phyloP scores from a whole-genome alignment of 2,797 vertebrate genomes.

The Pipistrellus nathusii region DNA sequence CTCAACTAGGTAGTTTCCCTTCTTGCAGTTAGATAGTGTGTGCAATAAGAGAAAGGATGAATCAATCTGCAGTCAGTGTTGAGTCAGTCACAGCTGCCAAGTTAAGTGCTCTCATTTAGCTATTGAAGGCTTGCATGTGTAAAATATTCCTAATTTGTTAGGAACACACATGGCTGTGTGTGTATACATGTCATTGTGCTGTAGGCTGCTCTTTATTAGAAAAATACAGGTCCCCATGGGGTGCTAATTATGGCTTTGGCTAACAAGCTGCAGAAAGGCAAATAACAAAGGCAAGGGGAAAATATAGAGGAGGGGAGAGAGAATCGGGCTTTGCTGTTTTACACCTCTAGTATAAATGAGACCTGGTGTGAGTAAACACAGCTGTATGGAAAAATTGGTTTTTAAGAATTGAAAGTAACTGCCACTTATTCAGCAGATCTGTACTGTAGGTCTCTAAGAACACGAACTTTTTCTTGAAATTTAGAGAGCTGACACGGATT shows the following conservation, averaged over 20 bases:
- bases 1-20: conserved; percentile 55
- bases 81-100: conserved; percentile 75
- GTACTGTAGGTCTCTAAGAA: conserved; percentile 50
- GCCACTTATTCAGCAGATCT: conserved; percentile 60
- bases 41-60: background rate
- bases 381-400: conserved; percentile 81
- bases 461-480: conserved; percentile 51
- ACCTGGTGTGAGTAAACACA: conserved; percentile 88
- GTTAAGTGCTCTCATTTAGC: conserved; percentile 56
- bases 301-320: conserved; percentile 68
- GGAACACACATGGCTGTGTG: conserved; percentile 63
- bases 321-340: conserved; percentile 78
- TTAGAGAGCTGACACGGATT: background rate
- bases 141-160: conserved; percentile 66
- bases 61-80: conserved; percentile 35
- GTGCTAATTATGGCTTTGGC: conserved; percentile 85
- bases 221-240: conserved; percentile 78
- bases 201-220: conserved; percentile 83
- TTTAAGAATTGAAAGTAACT: conserved; percentile 77
- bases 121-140: conserved; percentile 70
- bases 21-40: background rate
- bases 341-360: conserved; percentile 85
- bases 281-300: conserved; percentile 78
- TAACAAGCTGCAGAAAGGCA: conserved; percentile 78
- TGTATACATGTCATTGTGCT: conserved; percentile 71